These are phyloP conservation scores for Caranx melampygus DNA, from an alignment of 2,113 vertebrate species.

Conservation along the genomic window DNA sequence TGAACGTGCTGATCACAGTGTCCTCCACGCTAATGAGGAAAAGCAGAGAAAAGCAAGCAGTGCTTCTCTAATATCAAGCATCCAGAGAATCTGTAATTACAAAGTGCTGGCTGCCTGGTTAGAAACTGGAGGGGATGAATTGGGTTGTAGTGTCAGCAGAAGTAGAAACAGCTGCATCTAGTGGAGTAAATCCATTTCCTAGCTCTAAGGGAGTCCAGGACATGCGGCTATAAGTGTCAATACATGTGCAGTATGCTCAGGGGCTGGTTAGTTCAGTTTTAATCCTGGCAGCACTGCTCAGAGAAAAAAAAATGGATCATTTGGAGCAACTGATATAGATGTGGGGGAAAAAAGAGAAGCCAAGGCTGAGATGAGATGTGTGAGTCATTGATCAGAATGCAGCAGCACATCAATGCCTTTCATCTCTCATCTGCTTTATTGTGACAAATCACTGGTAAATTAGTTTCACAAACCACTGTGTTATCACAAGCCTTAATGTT, in stretches of 20 bases:
- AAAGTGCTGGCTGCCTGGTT: constrained; percentile 46
- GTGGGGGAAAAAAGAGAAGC: background rate
- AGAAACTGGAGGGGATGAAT: constrained; percentile 33
- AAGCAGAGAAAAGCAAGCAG: constrained; percentile 10
- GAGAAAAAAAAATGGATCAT: constrained; percentile 14
- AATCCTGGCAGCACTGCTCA: constrained; percentile 15
- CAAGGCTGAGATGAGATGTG: background rate
- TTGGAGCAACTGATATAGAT: background rate
- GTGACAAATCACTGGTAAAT: background rate
- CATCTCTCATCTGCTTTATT: constrained; percentile 23
- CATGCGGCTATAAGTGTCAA: constrained; percentile 17
- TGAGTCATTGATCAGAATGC: constrained; percentile 12
- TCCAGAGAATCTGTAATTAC: constrained; percentile 54
- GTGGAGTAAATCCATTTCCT: constrained; percentile 58
- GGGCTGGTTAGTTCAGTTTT: background rate
- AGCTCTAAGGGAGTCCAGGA: constrained; percentile 52
- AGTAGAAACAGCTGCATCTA: constrained; percentile 73
- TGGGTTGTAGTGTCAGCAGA: constrained; percentile 50
- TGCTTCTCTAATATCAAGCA: constrained; percentile 4
- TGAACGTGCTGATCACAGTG: constrained; percentile 6
- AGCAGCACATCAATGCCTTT: background rate
- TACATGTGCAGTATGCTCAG: background rate
- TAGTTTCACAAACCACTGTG: constrained; percentile 6
- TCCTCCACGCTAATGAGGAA: constrained; percentile 27
- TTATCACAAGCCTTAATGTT: background rate